These are phyloP conservation scores for Thereva nobilitata DNA, from an alignment of 2,888 invertebrate genomes.

Conservation along the genomic window DNA sequence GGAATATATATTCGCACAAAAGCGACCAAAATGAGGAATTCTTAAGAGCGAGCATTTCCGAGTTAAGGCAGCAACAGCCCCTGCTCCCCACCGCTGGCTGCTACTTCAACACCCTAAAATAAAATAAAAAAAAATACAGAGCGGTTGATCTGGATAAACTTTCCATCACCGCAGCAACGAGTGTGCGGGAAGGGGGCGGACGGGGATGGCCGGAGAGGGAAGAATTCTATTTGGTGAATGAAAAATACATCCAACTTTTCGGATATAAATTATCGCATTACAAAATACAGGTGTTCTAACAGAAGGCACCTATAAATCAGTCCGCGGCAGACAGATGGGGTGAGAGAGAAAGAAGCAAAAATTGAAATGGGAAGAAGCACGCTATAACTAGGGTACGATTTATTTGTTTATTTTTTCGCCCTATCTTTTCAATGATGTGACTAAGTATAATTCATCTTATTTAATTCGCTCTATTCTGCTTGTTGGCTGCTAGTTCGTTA, in stretches of 20 bases:
- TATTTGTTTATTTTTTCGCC: too few relatives aligned
- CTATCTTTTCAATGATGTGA: too few relatives aligned
- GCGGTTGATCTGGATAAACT: constrained; percentile 26
- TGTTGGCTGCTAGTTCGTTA: too few relatives aligned
- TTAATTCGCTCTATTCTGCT: too few relatives aligned
- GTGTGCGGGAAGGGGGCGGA: constrained; percentile 10
- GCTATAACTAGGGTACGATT: too few relatives aligned
- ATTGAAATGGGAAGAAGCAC: constrained; percentile 7
- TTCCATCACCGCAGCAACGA: constrained; percentile 8
- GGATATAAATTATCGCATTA: constrained; percentile 40
- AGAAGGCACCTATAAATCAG: constrained; percentile 39
- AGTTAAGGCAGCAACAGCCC: constrained; percentile 1
- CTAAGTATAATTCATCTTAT: too few relatives aligned
- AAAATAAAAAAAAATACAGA: not conserved
- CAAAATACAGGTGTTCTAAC: constrained; percentile 41
- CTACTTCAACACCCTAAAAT: too few relatives aligned
- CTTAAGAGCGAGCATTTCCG: constrained; percentile 5
- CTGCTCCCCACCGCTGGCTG: too few relatives aligned
- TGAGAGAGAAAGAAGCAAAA: constrained; percentile 6
- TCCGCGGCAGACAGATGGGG: constrained; percentile 21
- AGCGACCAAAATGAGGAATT: constrained; percentile 24
- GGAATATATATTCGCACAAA: constrained; percentile 20
- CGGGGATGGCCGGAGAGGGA: constrained; percentile 12
- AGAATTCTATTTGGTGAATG: constrained; percentile 23
- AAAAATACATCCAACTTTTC: constrained; percentile 38